Percentiles rank a stretch among this genome's conserved stretches.
These are phyloP conservation scores for Anomalospiza imberbis DNA, from an alignment of 2,797 vertebrate genomes.

Conservation along the genomic window DNA sequence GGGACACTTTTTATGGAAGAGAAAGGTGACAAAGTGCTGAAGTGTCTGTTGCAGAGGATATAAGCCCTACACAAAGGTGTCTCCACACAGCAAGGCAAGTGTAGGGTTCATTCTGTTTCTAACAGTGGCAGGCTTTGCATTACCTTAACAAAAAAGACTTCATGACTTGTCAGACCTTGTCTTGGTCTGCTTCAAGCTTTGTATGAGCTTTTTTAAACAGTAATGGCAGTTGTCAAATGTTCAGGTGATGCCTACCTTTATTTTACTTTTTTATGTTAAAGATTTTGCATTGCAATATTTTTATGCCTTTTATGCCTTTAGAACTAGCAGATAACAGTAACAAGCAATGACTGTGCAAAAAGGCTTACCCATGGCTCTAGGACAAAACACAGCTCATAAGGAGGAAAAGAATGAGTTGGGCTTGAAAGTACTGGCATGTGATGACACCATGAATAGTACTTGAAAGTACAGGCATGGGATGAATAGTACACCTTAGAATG, in stretches of 20 bases:
- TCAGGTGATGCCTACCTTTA: background rate
- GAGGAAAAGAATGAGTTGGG: background rate
- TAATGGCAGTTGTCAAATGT: background rate
- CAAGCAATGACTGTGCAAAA: background rate
- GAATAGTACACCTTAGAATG: background rate
- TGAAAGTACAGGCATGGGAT: background rate
- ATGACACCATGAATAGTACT: background rate
- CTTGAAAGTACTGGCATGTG: background rate
- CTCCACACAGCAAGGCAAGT: background rate
- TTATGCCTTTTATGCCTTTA: background rate
- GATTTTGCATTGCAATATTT: background rate
- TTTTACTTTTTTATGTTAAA: background rate
- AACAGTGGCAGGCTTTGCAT: background rate
- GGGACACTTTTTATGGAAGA: background rate
- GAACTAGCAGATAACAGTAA: background rate
- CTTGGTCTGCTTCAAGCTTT: background rate
- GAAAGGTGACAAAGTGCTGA: background rate
- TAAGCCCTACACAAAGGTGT: background rate
- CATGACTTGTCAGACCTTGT: background rate
- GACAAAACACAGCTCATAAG: background rate
- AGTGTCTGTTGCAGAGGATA: background rate
- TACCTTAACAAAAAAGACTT: background rate
- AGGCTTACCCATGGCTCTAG: background rate
- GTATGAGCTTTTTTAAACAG: background rate
- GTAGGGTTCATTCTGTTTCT: background rate